phyloP scores from a whole-genome alignment of 1,140 invertebrate species.

The Elymnias hypermnestra region DNA sequence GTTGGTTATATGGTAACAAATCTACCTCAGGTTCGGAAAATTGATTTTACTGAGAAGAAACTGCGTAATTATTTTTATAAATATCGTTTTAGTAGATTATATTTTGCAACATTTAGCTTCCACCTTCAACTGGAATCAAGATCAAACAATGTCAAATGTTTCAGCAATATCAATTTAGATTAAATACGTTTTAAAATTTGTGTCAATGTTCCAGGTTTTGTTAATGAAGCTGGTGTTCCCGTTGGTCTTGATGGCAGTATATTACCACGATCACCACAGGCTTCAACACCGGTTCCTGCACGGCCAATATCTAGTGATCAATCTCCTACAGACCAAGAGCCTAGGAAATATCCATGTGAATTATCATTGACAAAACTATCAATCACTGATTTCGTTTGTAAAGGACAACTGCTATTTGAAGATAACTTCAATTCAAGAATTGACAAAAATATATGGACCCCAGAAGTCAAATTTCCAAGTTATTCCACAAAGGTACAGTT shows the following conservation, averaged over 20 bases:
- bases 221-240: conserved; percentile 39
- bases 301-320: background rate
- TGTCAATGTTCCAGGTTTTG: conserved; percentile 30
- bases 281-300: background rate
- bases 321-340: background rate
- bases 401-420: conserved; percentile 74
- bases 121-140: no score
- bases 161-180: no score
- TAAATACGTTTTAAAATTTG: no score
- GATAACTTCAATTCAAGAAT: conserved; percentile 67
- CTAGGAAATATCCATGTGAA: conserved; percentile 31
- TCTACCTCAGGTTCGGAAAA: no score
- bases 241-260: conserved; percentile 10
- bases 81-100: no score
- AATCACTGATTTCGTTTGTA: conserved; percentile 64
- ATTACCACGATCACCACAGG: background rate
- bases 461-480: conserved; percentile 68
- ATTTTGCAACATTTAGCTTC: no score
- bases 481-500: conserved; percentile 43
- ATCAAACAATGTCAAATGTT: no score
- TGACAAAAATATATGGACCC: conserved; percentile 59
- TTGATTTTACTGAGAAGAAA: no score
- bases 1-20: no score
- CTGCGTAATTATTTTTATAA: no score
- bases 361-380: conserved; percentile 43